Conservation (phyloP, 1,140 invertebrate species). For the Zaprionus gabonicus region DNA sequence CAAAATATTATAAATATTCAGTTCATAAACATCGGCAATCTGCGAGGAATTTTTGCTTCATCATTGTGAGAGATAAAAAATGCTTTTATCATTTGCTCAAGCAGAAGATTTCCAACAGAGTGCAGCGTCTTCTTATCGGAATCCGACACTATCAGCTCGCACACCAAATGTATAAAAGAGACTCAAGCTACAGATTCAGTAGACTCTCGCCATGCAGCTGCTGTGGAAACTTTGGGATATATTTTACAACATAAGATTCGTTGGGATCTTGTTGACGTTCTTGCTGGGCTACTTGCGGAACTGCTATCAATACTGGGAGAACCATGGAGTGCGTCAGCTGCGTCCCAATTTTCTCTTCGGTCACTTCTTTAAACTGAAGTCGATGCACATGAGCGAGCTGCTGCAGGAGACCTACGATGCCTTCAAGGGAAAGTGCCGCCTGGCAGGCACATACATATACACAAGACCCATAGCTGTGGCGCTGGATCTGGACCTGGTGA, state of each 20-base stretch:
- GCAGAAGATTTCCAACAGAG: neutral
- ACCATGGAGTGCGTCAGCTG: constrained; percentile 35
- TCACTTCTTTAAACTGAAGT: constrained; percentile 38
- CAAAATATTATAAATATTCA: neutral
- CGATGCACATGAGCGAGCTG: constrained; percentile 30
- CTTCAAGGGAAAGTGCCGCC: constrained; percentile 43
- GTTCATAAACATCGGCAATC: too few relatives aligned
- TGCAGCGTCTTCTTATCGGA: constrained; percentile 1
- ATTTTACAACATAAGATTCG: constrained; percentile 18
- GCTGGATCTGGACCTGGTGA: constrained; percentile 86
- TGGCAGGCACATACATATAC: constrained; percentile 84
- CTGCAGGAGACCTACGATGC: constrained; percentile 55
- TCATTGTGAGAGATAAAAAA: neutral
- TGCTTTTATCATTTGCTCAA: neutral
- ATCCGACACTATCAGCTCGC: neutral
- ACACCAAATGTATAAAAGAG: constrained; percentile 5
- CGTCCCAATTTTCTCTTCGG: constrained; percentile 42
- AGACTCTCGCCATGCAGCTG: neutral
- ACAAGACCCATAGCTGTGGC: constrained; percentile 85
- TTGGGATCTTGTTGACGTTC: constrained; percentile 11
- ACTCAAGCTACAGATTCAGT: too few relatives aligned
- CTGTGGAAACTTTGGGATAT: too few relatives aligned
- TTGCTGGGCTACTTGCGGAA: constrained; percentile 36
- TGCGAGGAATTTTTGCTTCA: neutral
- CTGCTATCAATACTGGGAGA: constrained; percentile 47